Evolutionary conservation across 2,797 vertebrate species (phyloP), one percentile per base, ranked within the genome.

Genomic region (Chrosomus eos): DNA sequence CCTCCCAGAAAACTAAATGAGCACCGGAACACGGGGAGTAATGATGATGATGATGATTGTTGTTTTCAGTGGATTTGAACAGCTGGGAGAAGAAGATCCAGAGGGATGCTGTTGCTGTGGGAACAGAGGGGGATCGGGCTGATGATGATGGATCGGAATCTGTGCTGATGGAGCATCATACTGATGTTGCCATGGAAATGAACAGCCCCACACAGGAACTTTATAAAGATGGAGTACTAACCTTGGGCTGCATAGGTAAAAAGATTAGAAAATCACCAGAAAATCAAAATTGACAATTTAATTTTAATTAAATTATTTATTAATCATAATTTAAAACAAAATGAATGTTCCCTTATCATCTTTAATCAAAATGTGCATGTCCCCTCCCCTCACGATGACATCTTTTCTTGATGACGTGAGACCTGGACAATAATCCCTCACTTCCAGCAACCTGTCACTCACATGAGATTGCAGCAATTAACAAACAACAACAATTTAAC

Each of bases 1-100:
- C 18, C 38, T 18, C 8, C 58, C n/a, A 40, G 36, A 62, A 11
- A 14, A n/a, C 28, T 62, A 74, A 74, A 64, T 26, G 28, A 64
- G 21, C n/a, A 31, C 3, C 16, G 10, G 78, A 9, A 67, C 13
- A 16, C 28, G 51, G 64, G 21, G 76, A 81, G 13, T 71, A 19
- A 40, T 83, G 23, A 80, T 83, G 4, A 19, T 86, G 13, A 51
- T 82, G 73, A 62, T 84, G 18, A 38, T 84, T 14, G 67, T 87
- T 53, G 13, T 76, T 83, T 78, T 58, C 60, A 98, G 97, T 98
- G 88, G 96, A 98, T 89, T 89, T 98, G 84, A 95, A 93, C 89
- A 97, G 96, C 93, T 98, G 97, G 97, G 95, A 96, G 90, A 93
- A 97, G 90, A 98, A 98, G 93, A 98, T 98, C 75, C 95, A 97